Conservation (phyloP, 1,140 invertebrate species). For the Planococcus citri region DNA sequence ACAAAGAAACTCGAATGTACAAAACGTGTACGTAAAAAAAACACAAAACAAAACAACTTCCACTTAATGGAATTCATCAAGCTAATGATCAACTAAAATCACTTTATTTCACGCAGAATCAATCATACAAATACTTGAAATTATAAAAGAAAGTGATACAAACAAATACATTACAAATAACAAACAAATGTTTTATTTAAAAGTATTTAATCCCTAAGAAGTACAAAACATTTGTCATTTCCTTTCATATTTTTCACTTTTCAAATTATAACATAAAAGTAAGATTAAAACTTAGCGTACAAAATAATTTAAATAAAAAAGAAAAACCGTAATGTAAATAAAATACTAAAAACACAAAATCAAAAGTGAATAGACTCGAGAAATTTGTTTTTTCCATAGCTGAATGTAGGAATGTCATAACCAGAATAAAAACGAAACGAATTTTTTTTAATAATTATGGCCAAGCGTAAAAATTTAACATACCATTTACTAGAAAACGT, state of each 20-base stretch:
- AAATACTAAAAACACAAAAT: slow-evolving; percentile 15
- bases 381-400: not conserved
- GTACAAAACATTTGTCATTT: slow-evolving; percentile 20
- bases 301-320: slow-evolving; percentile 17
- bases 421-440: not conserved
- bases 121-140: slow-evolving; percentile 19
- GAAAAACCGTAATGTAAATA: slow-evolving; percentile 5
- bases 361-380: slow-evolving; percentile 13
- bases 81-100: slow-evolving; percentile 13
- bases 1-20: too few species aligned
- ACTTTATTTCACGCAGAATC: slow-evolving; percentile 20
- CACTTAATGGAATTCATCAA: too few species aligned
- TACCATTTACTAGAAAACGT: not conserved
- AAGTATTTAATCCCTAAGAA: slow-evolving; percentile 19
- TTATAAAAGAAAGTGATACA: slow-evolving; percentile 20
- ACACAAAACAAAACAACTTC: too few species aligned
- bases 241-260: slow-evolving; percentile 13
- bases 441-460: not conserved
- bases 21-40: too few species aligned
- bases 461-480: not conserved
- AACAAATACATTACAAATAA: slow-evolving; percentile 18
- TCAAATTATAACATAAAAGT: slow-evolving; percentile 18
- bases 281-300: slow-evolving; percentile 16
- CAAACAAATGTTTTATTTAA: slow-evolving; percentile 19
- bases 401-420: slow-evolving; percentile 12